phyloP scores from a whole-genome alignment of 35 echinoderm and acorn worm genomes.

The Heliocidaris tuberculata region DNA sequence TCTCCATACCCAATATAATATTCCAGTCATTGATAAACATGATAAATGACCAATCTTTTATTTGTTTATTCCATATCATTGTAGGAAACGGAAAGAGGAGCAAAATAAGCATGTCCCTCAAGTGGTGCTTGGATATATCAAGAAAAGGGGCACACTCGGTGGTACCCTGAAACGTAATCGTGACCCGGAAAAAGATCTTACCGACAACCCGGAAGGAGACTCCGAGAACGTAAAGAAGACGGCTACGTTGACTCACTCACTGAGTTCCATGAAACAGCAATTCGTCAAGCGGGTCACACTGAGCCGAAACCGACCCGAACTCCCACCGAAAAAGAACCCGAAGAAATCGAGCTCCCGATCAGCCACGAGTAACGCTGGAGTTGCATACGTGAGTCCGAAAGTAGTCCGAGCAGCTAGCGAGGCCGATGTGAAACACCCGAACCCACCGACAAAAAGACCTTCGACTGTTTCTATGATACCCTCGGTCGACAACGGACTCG shows the following conservation, averaged over 20 bases:
- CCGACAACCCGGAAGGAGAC: neutral
- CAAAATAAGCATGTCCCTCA: neutral
- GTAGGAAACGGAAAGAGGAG: conserved; percentile 28
- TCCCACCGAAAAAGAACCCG: conserved; percentile 31
- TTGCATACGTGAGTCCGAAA: neutral
- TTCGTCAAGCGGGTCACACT: conserved; percentile 33
- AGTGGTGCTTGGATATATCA: conserved; percentile 22
- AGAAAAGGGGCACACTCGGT: neutral
- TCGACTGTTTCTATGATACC: neutral
- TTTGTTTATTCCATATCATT: neutral
- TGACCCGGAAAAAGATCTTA: neutral
- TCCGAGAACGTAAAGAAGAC: neutral
- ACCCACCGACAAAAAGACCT: neutral
- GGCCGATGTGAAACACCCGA: neutral
- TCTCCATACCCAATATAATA: neutral
- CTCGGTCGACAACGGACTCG: neutral
- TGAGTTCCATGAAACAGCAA: neutral
- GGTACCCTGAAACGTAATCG: conserved; percentile 17
- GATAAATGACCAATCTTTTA: neutral
- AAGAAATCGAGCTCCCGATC: conserved; percentile 11
- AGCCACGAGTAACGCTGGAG: neutral
- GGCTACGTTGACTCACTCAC: neutral
- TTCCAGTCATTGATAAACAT: neutral
- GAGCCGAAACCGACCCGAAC: conserved; percentile 15
- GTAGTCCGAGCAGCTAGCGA: neutral